A percentile compares a stretch with the other conserved stretches of the same genome.
Conservation (phyloP, 2,888 invertebrate genomes). For the Tipula unca region DNA sequence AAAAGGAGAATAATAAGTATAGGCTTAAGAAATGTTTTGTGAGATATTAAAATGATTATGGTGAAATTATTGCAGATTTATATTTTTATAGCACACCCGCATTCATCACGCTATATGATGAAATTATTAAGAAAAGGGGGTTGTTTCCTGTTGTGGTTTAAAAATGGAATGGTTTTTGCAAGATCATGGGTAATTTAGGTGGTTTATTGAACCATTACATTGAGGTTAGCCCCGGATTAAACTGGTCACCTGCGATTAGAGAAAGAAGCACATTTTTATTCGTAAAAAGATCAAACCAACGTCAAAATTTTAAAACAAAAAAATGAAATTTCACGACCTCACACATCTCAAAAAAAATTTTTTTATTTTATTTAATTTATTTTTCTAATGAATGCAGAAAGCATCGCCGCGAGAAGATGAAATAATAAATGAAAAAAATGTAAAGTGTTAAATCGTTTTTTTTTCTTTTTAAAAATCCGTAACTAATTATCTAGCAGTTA, state of each 20-base stretch:
- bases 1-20: not conserved
- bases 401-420: not conserved
- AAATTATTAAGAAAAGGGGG: not conserved
- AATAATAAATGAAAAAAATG: not conserved
- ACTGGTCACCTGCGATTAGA: not conserved
- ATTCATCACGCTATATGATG: not conserved
- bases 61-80: not conserved
- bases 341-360: not conserved
- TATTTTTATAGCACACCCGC: not conserved
- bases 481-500: not conserved
- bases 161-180: not conserved
- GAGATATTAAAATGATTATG: not conserved
- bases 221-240: not conserved
- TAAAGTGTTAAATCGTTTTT: not conserved
- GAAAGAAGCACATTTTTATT: not conserved
- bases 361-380: not conserved
- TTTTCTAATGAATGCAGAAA: not conserved
- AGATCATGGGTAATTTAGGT: not conserved
- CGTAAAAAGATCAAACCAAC: not conserved
- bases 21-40: not conserved
- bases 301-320: not conserved
- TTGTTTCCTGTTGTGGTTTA: not conserved
- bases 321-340: not conserved
- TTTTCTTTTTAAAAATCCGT: not conserved
- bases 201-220: not conserved